These are phyloP conservation scores for Crioceris asparagi DNA, from an alignment of 2,888 invertebrate genomes.

Conservation along the genomic window DNA sequence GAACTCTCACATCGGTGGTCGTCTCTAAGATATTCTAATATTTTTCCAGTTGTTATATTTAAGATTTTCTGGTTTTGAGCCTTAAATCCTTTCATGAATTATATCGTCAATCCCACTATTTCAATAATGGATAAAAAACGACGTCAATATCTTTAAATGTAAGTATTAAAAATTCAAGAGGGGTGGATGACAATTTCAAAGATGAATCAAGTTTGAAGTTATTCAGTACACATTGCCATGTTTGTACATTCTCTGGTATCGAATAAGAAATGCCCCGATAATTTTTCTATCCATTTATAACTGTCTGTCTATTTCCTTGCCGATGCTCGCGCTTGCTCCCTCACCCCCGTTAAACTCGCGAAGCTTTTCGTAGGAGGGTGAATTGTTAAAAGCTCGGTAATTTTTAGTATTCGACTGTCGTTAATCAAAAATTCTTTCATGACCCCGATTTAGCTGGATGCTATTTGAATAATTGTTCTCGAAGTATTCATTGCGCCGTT, in stretches of 20 bases:
- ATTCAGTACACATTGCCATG: too few relatives aligned
- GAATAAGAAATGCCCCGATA: conserved; percentile 48
- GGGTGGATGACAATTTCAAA: too few relatives aligned
- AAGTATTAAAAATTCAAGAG: too few relatives aligned
- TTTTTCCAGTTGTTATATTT: too few relatives aligned
- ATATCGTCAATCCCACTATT: too few relatives aligned
- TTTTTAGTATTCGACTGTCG: conserved; percentile 30
- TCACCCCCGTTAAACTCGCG: conserved; percentile 18
- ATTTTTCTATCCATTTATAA: conserved; percentile 62
- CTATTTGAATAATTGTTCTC: conserved; percentile 11
- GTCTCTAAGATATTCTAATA: too few relatives aligned
- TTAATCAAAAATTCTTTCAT: conserved; percentile 27
- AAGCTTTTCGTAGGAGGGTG: conserved; percentile 21
- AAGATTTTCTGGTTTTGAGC: too few relatives aligned
- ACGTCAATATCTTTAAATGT: too few relatives aligned
- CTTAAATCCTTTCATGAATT: too few relatives aligned
- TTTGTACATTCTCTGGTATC: conserved; percentile 32
- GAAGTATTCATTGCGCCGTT: conserved; percentile 1
- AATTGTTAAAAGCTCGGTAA: conserved; percentile 34
- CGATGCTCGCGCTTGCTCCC: conserved; percentile 34
- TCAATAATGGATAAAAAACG: too few relatives aligned
- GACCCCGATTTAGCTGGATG: conserved; percentile 17
- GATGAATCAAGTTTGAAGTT: too few relatives aligned
- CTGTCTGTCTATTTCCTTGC: conserved; percentile 56
- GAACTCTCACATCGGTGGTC: too few relatives aligned